phyloP scores from a whole-genome alignment of 2,797 vertebrate genomes.

The Lophotriccus pileatus region DNA sequence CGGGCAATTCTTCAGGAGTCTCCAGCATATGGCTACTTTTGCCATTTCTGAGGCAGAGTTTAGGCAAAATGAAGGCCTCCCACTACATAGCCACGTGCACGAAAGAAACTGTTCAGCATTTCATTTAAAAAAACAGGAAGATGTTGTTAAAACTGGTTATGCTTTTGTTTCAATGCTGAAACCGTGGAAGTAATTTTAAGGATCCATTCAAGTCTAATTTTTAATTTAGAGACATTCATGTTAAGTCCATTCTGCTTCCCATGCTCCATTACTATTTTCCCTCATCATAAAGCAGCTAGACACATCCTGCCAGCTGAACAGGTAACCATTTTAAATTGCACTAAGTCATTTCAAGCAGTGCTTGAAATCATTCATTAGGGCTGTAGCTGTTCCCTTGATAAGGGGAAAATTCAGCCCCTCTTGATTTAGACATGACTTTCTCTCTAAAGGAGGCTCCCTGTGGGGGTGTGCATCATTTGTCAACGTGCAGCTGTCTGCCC shows the following conservation, averaged over 20 bases:
- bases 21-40: not conserved
- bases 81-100: rapidly evolving
- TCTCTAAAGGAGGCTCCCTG: not conserved
- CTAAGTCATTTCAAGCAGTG: not conserved
- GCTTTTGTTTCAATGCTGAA: not conserved
- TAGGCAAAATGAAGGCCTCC: not conserved
- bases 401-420: not conserved
- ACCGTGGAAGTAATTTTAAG: not conserved
- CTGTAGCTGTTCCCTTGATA: not conserved
- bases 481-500: not conserved
- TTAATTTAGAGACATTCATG: not conserved
- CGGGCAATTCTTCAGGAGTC: not conserved
- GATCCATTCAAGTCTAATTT: not conserved
- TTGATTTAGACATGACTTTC: not conserved
- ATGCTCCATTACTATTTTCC: not conserved
- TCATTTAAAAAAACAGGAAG: not conserved
- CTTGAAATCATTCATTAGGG: not conserved
- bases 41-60: not conserved
- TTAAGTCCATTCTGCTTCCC: not conserved
- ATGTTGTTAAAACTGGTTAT: not conserved
- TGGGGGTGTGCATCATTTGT: not conserved
- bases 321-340: not conserved
- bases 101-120: not conserved
- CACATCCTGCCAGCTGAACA: not conserved
- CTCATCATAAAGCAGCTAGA: not conserved